A percentile compares a stretch with the other conserved stretches of the same genome.
These are phyloP conservation scores for Acanthoscelides obtectus DNA, from an alignment of 2,888 invertebrate genomes.

Conservation along the genomic window DNA sequence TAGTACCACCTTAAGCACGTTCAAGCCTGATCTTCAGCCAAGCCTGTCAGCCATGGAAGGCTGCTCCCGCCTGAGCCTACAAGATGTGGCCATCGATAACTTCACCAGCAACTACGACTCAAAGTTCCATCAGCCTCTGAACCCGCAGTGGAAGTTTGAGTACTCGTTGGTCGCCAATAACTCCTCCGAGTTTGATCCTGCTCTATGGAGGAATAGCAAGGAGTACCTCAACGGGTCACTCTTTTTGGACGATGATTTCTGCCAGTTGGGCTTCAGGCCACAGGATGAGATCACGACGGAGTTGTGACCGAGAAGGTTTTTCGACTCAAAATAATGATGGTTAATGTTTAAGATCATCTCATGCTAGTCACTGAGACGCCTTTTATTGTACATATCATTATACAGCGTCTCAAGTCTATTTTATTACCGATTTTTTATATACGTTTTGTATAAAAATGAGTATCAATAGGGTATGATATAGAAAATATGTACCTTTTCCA, in stretches of 20 bases:
- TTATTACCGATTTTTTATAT: slow-evolving; percentile 15
- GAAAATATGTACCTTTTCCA: neutral
- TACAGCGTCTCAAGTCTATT: slow-evolving; percentile 13
- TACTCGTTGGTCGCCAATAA: slow-evolving; percentile 36
- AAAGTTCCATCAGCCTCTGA: slow-evolving; percentile 38
- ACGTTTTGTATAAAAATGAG: slow-evolving; percentile 3
- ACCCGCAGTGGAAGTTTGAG: slow-evolving; percentile 54
- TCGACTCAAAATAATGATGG: neutral
- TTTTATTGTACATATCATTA: neutral
- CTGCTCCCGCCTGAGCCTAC: slow-evolving; percentile 39
- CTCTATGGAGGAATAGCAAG: slow-evolving; percentile 43
- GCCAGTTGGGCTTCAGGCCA: slow-evolving; percentile 77
- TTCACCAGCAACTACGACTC: slow-evolving; percentile 43
- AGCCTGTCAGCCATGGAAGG: slow-evolving; percentile 19
- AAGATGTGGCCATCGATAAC: slow-evolving; percentile 40
- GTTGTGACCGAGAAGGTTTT: slow-evolving; percentile 54
- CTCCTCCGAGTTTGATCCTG: slow-evolving; percentile 51
- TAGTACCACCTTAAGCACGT: slow-evolving; percentile 45
- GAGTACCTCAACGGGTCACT: slow-evolving; percentile 50
- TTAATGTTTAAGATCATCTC: neutral
- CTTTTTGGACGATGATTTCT: slow-evolving; percentile 76
- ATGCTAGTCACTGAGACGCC: neutral
- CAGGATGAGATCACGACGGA: slow-evolving; percentile 88
- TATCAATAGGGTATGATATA: neutral
- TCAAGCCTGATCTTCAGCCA: slow-evolving; percentile 44